phyloP scores from a whole-genome alignment of 2,113 vertebrate species.

The Triplophysa siluroides region DNA sequence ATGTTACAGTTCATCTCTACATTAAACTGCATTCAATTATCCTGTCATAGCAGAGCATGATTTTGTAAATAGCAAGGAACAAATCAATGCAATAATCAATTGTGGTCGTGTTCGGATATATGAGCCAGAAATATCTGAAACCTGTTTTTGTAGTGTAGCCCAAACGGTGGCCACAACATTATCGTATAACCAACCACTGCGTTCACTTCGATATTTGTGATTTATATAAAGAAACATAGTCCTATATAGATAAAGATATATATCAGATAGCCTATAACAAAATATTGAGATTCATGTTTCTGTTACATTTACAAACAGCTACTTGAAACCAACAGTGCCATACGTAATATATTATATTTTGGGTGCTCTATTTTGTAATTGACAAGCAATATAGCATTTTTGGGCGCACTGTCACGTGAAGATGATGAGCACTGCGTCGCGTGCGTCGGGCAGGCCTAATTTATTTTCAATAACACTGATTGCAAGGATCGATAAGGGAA shows the following conservation, averaged over 20 bases:
- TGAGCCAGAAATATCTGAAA: constrained; percentile 38
- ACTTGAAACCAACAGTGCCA: neutral
- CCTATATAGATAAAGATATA: no score
- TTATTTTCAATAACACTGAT: constrained; percentile 76
- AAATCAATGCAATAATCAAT: constrained; percentile 52
- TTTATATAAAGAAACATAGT: neutral
- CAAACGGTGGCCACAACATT: constrained; percentile 9
- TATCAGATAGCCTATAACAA: no score
- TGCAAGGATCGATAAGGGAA: constrained; percentile 73
- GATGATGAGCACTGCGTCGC: neutral
- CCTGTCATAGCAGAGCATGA: constrained; percentile 41
- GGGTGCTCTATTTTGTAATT: neutral
- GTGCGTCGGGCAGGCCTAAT: constrained; percentile 72
- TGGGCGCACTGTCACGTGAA: neutral
- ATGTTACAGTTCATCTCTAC: constrained; percentile 23
- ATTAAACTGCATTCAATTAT: constrained; percentile 42
- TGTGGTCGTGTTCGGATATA: constrained; percentile 38
- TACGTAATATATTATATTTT: neutral
- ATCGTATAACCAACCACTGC: neutral
- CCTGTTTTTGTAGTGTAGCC: neutral
- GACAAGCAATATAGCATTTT: neutral
- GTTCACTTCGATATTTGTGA: neutral
- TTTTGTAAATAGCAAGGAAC: constrained; percentile 44
- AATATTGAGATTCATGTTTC: neutral
- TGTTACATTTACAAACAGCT: neutral